These are phyloP conservation scores for Cyphomyrus plagiostoma DNA, from an alignment of 2,113 vertebrate species.

Conservation along the genomic window DNA sequence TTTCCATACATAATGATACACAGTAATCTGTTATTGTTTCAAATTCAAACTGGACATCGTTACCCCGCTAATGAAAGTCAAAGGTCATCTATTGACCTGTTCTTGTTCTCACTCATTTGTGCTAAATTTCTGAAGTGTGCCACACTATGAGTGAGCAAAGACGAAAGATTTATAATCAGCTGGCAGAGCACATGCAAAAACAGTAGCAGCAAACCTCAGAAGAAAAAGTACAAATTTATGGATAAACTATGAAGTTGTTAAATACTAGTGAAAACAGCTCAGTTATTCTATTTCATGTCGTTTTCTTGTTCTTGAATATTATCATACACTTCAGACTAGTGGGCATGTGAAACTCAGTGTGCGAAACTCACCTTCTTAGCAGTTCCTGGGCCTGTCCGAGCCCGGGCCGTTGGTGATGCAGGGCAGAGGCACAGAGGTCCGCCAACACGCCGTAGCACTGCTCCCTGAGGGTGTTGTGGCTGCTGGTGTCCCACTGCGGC, in stretches of 20 bases:
- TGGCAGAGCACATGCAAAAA: neutral
- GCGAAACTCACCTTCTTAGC: conserved; percentile 49
- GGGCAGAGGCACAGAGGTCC: conserved; percentile 41
- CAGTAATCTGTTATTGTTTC: neutral
- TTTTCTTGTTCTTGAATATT: neutral
- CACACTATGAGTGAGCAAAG: neutral
- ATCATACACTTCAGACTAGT: neutral
- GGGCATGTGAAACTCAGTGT: neutral
- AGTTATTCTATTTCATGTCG: neutral
- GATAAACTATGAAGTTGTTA: neutral
- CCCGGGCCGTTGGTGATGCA: conserved; percentile 41
- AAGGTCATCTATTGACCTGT: neutral
- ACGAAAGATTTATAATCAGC: neutral
- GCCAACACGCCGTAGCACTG: conserved; percentile 54
- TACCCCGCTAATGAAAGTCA: neutral
- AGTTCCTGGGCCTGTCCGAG: conserved; percentile 43
- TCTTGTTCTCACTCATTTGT: neutral
- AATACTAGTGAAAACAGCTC: neutral
- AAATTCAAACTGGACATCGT: neutral
- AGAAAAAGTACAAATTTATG: neutral
- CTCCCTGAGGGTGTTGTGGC: conserved; percentile 48
- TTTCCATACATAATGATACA: neutral
- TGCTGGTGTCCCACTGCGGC: conserved; percentile 56
- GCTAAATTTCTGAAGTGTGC: neutral
- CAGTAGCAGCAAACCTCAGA: neutral